Evolutionary conservation across 2,888 invertebrate genomes (phyloP).

Genomic region (Plagodis pulveraria): DNA sequence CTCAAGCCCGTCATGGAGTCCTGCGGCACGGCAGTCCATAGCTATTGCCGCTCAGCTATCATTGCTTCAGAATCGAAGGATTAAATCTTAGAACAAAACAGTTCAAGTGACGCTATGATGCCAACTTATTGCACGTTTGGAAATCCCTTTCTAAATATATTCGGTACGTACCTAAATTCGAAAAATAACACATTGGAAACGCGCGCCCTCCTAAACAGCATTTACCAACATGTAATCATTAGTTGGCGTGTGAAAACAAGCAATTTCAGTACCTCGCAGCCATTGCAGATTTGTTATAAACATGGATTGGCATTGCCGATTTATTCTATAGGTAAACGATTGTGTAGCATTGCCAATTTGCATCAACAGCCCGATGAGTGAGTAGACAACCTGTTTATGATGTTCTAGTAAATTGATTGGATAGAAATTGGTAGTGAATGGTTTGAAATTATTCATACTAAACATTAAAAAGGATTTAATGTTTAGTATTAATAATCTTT

Average conservation of each 20-base stretch:
- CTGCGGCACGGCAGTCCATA: too few species aligned
- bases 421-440: not conserved
- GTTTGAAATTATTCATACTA: too few species aligned
- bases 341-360: not conserved
- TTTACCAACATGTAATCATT: conserved; percentile 64
- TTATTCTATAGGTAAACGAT: not conserved
- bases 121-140: too few species aligned
- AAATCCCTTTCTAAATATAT: too few species aligned
- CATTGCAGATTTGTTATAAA: conserved; percentile 2
- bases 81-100: too few species aligned
- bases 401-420: conserved; percentile 1
- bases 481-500: too few species aligned
- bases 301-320: not conserved
- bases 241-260: conserved; percentile 69
- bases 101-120: too few species aligned
- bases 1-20: too few species aligned
- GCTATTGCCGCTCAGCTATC: too few species aligned
- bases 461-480: too few species aligned
- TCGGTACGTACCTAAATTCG: too few species aligned
- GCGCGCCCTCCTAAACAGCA: conserved; percentile 41
- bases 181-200: conserved; percentile 44
- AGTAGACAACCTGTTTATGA: not conserved
- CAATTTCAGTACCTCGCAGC: conserved; percentile 55
- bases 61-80: too few species aligned
- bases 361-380: not conserved